Conservation (phyloP, 1,140 invertebrate genomes). For the Neoseiulus cucumeris region DNA sequence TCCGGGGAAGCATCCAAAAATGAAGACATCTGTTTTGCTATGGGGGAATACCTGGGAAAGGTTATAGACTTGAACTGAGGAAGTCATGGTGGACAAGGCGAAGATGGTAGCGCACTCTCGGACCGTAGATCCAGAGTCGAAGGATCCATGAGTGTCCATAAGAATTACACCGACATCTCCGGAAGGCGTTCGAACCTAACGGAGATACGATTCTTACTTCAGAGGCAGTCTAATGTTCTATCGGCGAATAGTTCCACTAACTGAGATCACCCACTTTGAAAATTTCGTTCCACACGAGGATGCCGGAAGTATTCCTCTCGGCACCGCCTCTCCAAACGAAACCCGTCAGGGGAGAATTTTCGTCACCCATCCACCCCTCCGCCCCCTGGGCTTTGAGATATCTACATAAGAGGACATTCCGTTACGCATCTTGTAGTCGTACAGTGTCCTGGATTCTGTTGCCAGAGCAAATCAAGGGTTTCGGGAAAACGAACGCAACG, state of each 20-base stretch:
- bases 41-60: constrained; percentile 20
- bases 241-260: no score
- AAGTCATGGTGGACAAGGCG: constrained; percentile 41
- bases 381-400: no score
- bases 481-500: no score
- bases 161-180: constrained; percentile 48
- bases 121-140: constrained; percentile 88
- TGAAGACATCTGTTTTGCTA: no score
- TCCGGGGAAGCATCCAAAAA: no score
- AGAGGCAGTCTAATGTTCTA: no score
- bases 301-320: constrained; percentile 81
- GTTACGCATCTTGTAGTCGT: no score
- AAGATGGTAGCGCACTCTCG: constrained; percentile 90
- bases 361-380: constrained; percentile 20
- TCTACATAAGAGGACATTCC: no score
- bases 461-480: no score
- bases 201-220: no score
- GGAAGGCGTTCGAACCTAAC: constrained; percentile 22
- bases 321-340: constrained; percentile 87
- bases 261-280: no score
- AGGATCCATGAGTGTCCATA: constrained; percentile 91
- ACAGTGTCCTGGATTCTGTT: no score
- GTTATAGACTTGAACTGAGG: constrained; percentile 36
- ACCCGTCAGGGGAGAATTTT: constrained; percentile 29
- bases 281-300: constrained; percentile 83